phyloP scores from a whole-genome alignment of 2,888 invertebrate genomes.

The Amphiduros pacificus region DNA sequence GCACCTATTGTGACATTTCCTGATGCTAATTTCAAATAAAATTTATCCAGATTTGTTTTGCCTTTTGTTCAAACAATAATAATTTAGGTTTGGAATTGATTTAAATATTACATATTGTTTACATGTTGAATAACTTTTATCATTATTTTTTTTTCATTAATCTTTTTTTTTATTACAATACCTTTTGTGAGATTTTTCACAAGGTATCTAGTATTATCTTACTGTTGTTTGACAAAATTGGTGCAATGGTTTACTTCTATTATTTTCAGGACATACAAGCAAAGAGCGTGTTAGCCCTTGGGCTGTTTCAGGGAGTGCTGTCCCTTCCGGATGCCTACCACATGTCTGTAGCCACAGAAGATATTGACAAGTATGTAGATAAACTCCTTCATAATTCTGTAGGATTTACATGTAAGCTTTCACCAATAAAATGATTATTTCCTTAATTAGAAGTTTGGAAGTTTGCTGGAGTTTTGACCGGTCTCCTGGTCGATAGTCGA shows the following conservation, averaged over 20 bases:
- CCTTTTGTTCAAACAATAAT: too few relatives aligned
- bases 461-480: too few relatives aligned
- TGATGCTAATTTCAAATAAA: too few relatives aligned
- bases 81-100: not conserved
- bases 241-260: too few relatives aligned
- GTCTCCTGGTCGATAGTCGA: too few relatives aligned
- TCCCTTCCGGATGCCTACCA: constrained; percentile 84
- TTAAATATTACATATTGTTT: not conserved
- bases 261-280: constrained; percentile 1
- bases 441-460: too few relatives aligned
- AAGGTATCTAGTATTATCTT: not conserved
- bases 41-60: too few relatives aligned
- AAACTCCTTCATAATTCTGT: too few relatives aligned
- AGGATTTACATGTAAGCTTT: too few relatives aligned
- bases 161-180: not conserved
- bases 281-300: constrained; percentile 67
- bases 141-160: not conserved
- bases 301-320: constrained; percentile 80
- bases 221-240: not conserved
- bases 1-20: too few relatives aligned
- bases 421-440: too few relatives aligned
- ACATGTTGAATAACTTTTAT: not conserved
- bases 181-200: too few relatives aligned
- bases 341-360: constrained; percentile 87
- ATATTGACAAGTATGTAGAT: constrained; percentile 75